Evolutionary conservation across 2,888 invertebrate species (phyloP).

Genomic region (Desoria tigrina): DNA sequence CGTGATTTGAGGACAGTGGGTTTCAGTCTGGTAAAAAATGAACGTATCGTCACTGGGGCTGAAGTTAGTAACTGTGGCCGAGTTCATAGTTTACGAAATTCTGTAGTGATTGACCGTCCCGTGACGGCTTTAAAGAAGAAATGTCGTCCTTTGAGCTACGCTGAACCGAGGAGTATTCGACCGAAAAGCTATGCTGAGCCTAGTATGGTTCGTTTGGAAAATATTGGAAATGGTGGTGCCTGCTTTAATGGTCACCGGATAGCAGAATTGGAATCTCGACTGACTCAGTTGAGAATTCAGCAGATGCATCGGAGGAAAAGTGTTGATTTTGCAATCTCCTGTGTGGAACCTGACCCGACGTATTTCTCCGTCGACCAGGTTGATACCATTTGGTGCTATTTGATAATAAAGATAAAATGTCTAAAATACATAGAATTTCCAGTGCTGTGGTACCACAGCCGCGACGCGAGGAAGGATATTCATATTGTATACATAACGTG

Average conservation of each 20-base stretch:
- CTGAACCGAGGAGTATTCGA: slow-evolving; percentile 32
- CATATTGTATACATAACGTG: no score
- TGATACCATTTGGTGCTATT: background rate
- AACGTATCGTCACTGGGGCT: no score
- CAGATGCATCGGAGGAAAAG: slow-evolving; percentile 50
- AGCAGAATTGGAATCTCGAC: slow-evolving; percentile 49
- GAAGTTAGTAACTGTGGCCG: no score
- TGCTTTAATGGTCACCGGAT: slow-evolving; percentile 45
- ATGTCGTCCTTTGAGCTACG: slow-evolving; percentile 35
- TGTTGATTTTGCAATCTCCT: slow-evolving; percentile 53
- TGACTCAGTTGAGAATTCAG: slow-evolving; percentile 41
- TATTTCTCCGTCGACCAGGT: slow-evolving; percentile 45
- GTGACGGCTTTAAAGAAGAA: slow-evolving; percentile 29
- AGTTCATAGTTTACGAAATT: no score
- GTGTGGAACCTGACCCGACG: slow-evolving; percentile 52
- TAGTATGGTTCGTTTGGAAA: slow-evolving; percentile 20
- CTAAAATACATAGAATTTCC: no score
- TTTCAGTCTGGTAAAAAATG: no score
- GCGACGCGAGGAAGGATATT: no score
- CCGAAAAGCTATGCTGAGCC: slow-evolving; percentile 49
- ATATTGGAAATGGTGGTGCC: slow-evolving; percentile 18
- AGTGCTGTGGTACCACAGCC: no score
- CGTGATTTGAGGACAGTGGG: no score
- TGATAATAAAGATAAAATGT: background rate
- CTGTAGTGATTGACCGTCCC: background rate